Base-by-base conservation (phyloP, 2,888 invertebrate species). In the Cryptocephalus primarius region DNA sequence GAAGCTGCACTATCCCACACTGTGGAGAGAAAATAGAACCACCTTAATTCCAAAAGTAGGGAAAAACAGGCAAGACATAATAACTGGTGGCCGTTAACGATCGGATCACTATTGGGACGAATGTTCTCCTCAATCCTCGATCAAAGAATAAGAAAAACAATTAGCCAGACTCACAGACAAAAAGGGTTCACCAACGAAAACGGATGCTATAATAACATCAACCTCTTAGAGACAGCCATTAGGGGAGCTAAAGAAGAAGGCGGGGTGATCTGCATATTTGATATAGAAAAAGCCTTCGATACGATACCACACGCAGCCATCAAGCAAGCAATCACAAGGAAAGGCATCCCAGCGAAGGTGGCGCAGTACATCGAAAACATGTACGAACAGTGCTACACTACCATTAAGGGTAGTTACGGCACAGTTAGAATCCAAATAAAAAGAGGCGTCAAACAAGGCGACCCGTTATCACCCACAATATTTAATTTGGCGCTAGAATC, bases 261-360 rank as follows among this genome's bases (percentile, higher is more conserved):
- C 48, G 54, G 67, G 36, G 66, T 62, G 38, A 60, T 64, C 12
- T 13, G 36, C 3, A 43, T 47, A 6, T 53, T 72, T 12, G 71
- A 72, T 53, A 63, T 72, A 22, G 59, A 65, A 9, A 72, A 71
- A 54, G 71, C 70, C 4, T 72, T 68, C 51, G 70, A 71, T 49
- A 64, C 59, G 1, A 48, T 59, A 8, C 58, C 58, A 10, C 59
- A 62, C 41, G 22, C 32, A n/a, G 48, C 48, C 4, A 49, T 69
- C 2, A 38, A 52, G 31, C 53, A 53, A 2, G 56, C 64, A 38
- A 57, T 72, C 43, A 44, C 54, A 33, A 48, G 49, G 9, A 52
- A 58, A 22, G 68, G 64, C 8, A 57, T 55, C 45, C 69, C 66
- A 44, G 65, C 55, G 9, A 8, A 45, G 1, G 43, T 58, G 3